Evolutionary conservation across 2,113 vertebrate species (phyloP).

Genomic region (Neolamprologus hecqui): DNA sequence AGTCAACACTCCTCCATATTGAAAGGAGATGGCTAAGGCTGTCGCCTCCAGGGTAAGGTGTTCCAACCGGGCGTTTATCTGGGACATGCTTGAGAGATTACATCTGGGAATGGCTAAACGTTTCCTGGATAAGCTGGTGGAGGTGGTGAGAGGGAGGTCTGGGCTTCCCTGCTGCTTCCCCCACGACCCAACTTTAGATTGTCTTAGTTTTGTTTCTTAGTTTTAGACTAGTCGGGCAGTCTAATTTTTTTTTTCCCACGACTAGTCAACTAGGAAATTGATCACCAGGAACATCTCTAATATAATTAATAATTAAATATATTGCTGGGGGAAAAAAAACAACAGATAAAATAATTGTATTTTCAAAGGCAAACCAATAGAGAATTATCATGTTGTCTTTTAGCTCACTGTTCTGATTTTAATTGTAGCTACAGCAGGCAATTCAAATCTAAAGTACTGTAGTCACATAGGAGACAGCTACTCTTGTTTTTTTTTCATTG

Average conservation of each 20-base stretch:
- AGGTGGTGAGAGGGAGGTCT: neutral
- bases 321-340: accelerated
- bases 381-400: neutral
- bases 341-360: neutral
- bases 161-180: neutral
- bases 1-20: neutral
- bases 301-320: neutral
- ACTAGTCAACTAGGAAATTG: neutral
- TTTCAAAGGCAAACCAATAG: neutral
- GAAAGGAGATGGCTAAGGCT: neutral
- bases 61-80: neutral
- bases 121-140: neutral
- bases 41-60: neutral
- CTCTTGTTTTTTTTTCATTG: neutral
- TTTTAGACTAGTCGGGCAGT: neutral
- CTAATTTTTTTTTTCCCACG: neutral
- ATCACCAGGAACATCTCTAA: neutral
- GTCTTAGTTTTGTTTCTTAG: neutral
- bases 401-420: neutral
- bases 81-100: neutral
- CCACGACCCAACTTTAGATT: neutral
- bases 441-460: neutral
- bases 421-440: neutral
- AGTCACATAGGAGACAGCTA: neutral
- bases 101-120: neutral